Conservation (phyloP, 2,113 vertebrate genomes). For the Sprattus sprattus region DNA sequence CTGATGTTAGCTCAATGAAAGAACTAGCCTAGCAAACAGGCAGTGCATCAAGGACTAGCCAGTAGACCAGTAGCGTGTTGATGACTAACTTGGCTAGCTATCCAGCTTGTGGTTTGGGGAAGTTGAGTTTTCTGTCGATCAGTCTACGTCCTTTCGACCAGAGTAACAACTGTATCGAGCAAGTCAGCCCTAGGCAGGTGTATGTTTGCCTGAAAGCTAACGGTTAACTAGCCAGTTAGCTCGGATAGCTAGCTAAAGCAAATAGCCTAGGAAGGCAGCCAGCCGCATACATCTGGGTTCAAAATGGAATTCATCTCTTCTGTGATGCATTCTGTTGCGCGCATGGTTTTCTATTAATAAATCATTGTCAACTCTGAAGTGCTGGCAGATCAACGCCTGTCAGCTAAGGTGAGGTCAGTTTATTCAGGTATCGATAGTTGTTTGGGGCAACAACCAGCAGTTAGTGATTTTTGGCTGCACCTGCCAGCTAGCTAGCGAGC, state of each 20-base stretch:
- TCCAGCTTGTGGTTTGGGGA: neutral
- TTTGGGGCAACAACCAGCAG: neutral
- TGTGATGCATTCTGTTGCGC: neutral
- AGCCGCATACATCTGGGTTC: neutral
- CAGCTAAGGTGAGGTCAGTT: neutral
- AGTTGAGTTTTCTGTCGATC: neutral
- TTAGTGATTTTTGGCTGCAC: neutral
- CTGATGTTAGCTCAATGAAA: neutral
- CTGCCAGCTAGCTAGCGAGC: neutral
- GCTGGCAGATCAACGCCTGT: neutral
- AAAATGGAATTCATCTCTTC: neutral
- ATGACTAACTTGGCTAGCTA: neutral
- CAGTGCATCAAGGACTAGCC: neutral
- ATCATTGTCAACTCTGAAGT: neutral
- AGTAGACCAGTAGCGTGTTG: neutral
- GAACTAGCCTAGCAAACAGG: neutral
- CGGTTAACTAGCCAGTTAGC: neutral
- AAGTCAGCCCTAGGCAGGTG: neutral
- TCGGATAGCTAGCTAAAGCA: neutral
- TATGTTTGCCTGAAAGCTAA: neutral
- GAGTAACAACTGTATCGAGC: neutral
- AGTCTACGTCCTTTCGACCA: neutral
- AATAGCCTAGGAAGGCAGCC: neutral
- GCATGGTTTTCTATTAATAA: neutral
- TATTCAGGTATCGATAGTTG: neutral